Percentiles rank a stretch among this genome's conserved stretches.
These are phyloP conservation scores for Hemiscyllium ocellatum DNA, from an alignment of 2,113 vertebrate genomes.

Conservation along the genomic window DNA sequence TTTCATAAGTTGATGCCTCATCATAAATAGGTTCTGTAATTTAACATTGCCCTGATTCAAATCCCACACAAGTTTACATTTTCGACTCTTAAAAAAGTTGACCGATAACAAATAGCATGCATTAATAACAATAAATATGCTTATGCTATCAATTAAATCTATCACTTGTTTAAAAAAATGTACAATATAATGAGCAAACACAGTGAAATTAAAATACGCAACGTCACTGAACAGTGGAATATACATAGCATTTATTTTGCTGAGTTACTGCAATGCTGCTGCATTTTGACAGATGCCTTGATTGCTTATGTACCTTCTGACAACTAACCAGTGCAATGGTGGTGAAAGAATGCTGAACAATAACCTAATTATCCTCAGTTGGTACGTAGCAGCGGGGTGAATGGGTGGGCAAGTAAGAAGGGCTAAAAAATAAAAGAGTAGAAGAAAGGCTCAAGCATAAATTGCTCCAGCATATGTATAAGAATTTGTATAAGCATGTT, in stretches of 20 bases:
- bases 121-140: neutral
- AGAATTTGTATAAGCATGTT: neutral
- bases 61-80: neutral
- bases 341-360: neutral
- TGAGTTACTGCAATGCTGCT: neutral
- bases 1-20: neutral
- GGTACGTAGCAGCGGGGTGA: neutral
- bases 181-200: neutral
- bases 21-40: neutral
- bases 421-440: neutral
- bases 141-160: neutral
- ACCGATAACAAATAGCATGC: neutral
- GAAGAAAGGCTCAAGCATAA: neutral
- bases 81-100: neutral
- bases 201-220: neutral
- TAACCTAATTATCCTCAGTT: neutral
- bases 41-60: neutral
- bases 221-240: neutral
- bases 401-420: neutral
- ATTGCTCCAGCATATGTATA: neutral
- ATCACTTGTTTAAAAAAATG: neutral
- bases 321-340: neutral
- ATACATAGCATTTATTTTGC: neutral
- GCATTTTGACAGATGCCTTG: neutral
- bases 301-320: neutral